Evolutionary conservation across 23 tunicate species (phyloP), one percentile per base, ranked within the genome.

Genomic region (Phallusia fumigata): DNA sequence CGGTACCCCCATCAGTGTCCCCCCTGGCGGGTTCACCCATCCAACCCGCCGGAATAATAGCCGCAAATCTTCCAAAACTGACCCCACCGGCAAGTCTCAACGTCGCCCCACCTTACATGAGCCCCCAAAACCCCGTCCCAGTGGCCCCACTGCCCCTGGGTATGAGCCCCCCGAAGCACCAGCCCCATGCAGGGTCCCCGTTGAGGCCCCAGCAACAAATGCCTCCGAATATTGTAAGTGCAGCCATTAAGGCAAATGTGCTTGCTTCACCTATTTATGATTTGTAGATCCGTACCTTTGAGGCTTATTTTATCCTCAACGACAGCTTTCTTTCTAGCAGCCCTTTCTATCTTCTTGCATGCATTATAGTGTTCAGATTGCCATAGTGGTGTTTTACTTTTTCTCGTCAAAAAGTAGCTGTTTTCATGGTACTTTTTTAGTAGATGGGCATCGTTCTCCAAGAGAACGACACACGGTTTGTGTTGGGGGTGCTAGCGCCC

Each of bases 51-150:
- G 90, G 90, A 44, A 82, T 88, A 5, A 88, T 88, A 12, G 74
- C 92, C 24, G 75, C 87, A 65, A 82, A 78, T 5, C 64, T 81
- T 10, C 92, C 92, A 15, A 88, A 83, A 79, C 26, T 88, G 16
- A 83, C 86, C 35, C 92, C 92, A 19, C 92, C 92, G n/a, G 53
- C 87, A 12, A 88, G 87, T 65, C 65, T 87, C 40, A 87, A 87
- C 78, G 69, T 87, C 1, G 79, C 65, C 22, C 82, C 86, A 21
- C 91, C 91, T 6, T 86, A 73, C 31, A 31, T 65, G 31, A n/a
- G 84, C 75, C 82, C 91, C 32, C 76, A 30, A 18, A 87, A 87
- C 86, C 91, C 91, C 16, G 65, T 87, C 18, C 80, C 91, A 1
- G 65, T 87, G 30, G 52, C 31, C 45, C 80, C 82, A 19, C 65